Conservation (phyloP, 1,140 invertebrate species). For the Drosophila arizonae region DNA sequence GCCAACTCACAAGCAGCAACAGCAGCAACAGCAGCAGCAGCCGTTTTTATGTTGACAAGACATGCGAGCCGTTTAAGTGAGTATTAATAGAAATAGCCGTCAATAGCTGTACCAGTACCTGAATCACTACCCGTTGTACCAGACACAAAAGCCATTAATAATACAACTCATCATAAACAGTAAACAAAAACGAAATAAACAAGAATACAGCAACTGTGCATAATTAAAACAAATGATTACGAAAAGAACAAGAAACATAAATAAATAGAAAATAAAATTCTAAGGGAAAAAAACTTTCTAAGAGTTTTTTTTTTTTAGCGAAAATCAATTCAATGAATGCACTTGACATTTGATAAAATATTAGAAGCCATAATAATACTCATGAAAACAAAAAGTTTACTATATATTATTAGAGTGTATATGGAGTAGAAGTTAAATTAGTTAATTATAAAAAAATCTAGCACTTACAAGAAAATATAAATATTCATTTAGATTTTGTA, state of each 20-base stretch:
- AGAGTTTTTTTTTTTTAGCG: no score
- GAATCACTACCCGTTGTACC: conserved; percentile 29
- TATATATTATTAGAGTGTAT: no score
- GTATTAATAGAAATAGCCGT: conserved; percentile 48
- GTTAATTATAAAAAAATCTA: no score
- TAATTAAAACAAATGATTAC: conserved; percentile 41
- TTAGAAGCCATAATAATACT: no score
- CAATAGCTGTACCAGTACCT: conserved; percentile 5
- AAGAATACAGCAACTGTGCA: conserved; percentile 32
- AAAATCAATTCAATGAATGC: no score
- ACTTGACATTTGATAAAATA: no score
- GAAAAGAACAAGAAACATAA: conserved; percentile 11
- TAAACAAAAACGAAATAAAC: conserved; percentile 21
- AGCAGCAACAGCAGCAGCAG: conserved; percentile 22
- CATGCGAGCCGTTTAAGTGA: conserved; percentile 45
- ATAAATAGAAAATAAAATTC: conserved; percentile 22
- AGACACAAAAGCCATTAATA: conserved; percentile 54
- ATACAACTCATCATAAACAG: conserved; percentile 39
- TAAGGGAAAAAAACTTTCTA: not conserved
- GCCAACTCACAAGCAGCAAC: conserved; percentile 32
- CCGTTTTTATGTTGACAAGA: conserved; percentile 40
- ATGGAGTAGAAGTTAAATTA: no score
- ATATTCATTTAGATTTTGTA: no score
- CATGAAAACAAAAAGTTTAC: no score
- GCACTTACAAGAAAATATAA: no score